Percentiles rank a stretch among this genome's conserved stretches.
Evolutionary conservation across 2,113 vertebrate genomes (phyloP).

Genomic region (Hydropotes inermis): DNA sequence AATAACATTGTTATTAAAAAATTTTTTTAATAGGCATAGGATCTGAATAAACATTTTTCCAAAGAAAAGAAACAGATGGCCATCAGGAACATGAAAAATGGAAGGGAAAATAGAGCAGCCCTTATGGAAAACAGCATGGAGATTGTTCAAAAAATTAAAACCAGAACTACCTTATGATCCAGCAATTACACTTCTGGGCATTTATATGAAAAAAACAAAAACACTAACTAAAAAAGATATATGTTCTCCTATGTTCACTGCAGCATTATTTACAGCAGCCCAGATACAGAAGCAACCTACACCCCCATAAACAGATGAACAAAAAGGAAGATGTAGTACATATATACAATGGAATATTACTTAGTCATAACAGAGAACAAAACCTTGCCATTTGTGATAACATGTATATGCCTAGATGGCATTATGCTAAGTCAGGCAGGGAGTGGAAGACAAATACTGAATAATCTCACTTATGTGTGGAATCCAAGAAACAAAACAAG

Average conservation of each 20-base stretch:
- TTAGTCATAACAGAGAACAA: neutral
- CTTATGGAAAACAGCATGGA: neutral
- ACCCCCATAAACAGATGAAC: neutral
- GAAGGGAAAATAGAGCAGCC: neutral
- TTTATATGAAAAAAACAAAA: neutral
- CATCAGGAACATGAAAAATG: neutral
- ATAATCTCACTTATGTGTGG: neutral
- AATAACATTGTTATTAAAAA: neutral
- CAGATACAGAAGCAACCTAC: neutral
- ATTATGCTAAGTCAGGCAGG: neutral
- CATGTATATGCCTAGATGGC: neutral
- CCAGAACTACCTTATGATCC: neutral
- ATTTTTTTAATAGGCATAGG: neutral
- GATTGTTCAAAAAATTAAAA: neutral
- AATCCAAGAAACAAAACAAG: neutral
- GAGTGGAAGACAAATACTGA: neutral
- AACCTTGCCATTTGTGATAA: neutral
- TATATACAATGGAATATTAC: neutral
- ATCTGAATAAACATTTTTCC: neutral
- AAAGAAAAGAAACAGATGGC: neutral
- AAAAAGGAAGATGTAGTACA: neutral
- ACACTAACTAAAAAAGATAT: neutral
- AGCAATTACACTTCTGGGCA: neutral
- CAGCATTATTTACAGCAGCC: neutral
- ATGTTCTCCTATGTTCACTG: neutral